Base-by-base conservation (phyloP, 2,113 vertebrate species). In the Physeter macrocephalus region DNA sequence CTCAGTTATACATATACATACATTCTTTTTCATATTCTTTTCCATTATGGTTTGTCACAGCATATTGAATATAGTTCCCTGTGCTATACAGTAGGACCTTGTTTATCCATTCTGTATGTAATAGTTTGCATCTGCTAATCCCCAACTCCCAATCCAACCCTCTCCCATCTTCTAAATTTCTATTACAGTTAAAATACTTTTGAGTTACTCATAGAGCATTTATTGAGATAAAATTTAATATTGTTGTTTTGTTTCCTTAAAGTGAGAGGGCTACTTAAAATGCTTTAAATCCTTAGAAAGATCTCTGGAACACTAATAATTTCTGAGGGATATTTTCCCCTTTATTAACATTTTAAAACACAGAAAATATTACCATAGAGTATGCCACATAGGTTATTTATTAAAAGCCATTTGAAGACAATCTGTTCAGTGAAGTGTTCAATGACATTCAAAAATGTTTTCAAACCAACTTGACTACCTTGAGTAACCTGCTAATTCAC, bases 301-400 rank as follows among this genome's bases (percentile, higher is more conserved):
- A 69, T 39, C 43, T 92, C 67, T 93, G 49, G 39, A 67, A 21
- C 17, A 81, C 88, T 90, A 82, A 12, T 96, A 90, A 49, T 85
- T 39, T 69, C 36, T 75, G 13, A 80, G n/a, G 2, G 27, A 12
- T 91, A 64, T 57, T 95, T 86, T 93, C 21, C 25, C n/a, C 34
- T 74, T 93, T 84, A 66, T 87, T 88, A 83, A 46, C 31, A 84
- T 90, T 97, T 90, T 27, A 85, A 66, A 82, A 83, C 25, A 90
- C 5, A 89, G 27, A 71, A 84, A 57, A 43, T 90, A 49, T 59
- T 66, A 69, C 34, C n/a, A 2, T 39, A 27, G 54, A 78, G 17
- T 71, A 17, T 89, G 36, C 29, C 27, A 52, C 9, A 49, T 17
- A 93, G 57, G 12, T 21, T 84, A 39, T 94, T 82, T 89, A 71